phyloP scores from a whole-genome alignment of 1,140 invertebrate genomes.

The Rhizoglyphus robini region DNA sequence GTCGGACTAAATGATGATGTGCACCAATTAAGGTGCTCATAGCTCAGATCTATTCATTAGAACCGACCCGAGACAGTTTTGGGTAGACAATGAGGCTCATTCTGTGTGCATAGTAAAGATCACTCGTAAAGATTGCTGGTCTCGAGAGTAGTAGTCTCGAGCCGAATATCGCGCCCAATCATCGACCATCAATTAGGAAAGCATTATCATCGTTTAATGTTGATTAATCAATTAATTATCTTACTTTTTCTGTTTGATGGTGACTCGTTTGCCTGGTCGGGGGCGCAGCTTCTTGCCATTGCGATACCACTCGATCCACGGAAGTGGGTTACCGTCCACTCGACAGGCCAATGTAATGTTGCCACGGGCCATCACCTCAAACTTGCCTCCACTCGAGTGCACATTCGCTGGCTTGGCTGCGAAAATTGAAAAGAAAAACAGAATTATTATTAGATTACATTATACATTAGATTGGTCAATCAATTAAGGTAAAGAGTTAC shows the following conservation, averaged over 20 bases:
- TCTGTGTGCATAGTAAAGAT: not conserved
- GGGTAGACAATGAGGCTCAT: not conserved
- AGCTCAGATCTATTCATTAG: too few species aligned
- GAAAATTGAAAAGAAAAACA: conserved; percentile 7
- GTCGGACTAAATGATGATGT: too few species aligned
- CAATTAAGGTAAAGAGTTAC: not conserved
- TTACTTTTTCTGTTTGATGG: conserved; percentile 23
- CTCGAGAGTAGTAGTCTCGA: too few species aligned
- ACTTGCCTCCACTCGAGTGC: not conserved
- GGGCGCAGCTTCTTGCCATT: conserved; percentile 23
- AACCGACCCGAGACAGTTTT: not conserved
- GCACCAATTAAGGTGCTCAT: too few species aligned
- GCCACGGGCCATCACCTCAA: not conserved
- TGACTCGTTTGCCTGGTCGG: conserved; percentile 19
- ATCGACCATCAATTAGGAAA: not conserved
- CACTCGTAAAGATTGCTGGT: too few species aligned
- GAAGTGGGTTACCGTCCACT: conserved; percentile 25
- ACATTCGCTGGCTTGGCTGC: conserved; percentile 11
- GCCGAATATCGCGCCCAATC: not conserved
- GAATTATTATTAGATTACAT: not conserved
- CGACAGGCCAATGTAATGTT: conserved; percentile 24
- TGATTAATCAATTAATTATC: not conserved
- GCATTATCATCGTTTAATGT: not conserved
- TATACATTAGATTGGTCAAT: not conserved
- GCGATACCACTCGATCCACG: conserved; percentile 27